These are phyloP conservation scores for Danionella cerebrum DNA, from an alignment of 2,113 vertebrate genomes.

Conservation along the genomic window DNA sequence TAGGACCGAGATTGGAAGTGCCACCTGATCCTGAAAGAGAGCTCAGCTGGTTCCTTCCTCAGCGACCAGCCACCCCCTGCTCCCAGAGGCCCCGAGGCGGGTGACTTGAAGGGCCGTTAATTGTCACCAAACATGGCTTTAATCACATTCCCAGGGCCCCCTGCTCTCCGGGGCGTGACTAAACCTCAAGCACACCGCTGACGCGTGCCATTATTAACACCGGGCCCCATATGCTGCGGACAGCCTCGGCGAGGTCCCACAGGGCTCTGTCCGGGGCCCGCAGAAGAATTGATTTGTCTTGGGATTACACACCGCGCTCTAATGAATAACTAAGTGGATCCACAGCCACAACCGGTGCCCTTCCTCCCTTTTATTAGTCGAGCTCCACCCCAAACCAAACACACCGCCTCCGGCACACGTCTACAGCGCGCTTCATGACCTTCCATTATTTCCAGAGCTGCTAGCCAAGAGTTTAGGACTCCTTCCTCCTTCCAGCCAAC, in stretches of 20 bases:
- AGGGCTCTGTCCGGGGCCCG: constrained; percentile 27
- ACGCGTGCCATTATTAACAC: constrained; percentile 90
- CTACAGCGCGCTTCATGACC: too few relatives aligned
- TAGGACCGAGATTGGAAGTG: constrained; percentile 71
- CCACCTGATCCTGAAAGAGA: constrained; percentile 82
- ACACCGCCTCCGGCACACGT: constrained; percentile 41
- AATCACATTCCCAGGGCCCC: constrained; percentile 84
- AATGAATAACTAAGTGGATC: constrained; percentile 53
- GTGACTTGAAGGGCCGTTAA: constrained; percentile 78
- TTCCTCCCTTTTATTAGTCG: constrained; percentile 33
- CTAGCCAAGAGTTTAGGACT: too few relatives aligned
- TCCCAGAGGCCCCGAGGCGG: constrained; percentile 44
- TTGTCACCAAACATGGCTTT: constrained; percentile 94
- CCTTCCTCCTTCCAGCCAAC: too few relatives aligned
- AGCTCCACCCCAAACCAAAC: constrained; percentile 15
- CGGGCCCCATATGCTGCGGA: constrained; percentile 81
- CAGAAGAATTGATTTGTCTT: constrained; percentile 32
- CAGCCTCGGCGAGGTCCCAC: constrained; percentile 63
- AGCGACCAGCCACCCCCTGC: constrained; percentile 43
- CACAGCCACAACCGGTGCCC: constrained; percentile 25
- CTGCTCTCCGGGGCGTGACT: constrained; percentile 52
- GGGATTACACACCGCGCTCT: constrained; percentile 35
- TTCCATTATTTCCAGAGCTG: too few relatives aligned
- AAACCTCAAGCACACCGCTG: constrained; percentile 68
- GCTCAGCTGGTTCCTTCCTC: constrained; percentile 47